Evolutionary conservation across 2,888 invertebrate genomes (phyloP), one percentile per base, ranked within the genome.

Genomic region (Sinhomidia bicolor): DNA sequence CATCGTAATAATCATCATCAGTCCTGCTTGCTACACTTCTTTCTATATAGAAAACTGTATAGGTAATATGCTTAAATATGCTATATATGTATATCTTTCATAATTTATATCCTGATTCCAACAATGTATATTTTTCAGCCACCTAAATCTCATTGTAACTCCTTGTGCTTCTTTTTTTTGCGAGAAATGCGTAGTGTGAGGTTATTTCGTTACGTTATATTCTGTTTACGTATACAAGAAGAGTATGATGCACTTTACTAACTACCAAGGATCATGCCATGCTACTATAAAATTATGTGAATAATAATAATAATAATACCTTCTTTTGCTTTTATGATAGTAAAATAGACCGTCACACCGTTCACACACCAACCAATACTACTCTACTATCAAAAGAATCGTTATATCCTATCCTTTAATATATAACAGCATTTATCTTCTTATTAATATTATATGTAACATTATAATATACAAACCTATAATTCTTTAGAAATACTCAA

Each of bases 261-360:
- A 51, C 20, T 17, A 57, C 20, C 17, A 36, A 23, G 9, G 68
- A 68, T 68, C 41, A 68, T 36, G n/a, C 62, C 26, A 62, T 62
- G 62, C 12, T 23, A 57, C 9, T 2, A 17, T 54, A 54, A 6
- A 7, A 51, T 1, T 51, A n/a, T n/a, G n/a, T n/a, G n/a, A n/a
- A n/a, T n/a, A n/a, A n/a, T n/a, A n/a, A n/a, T n/a, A n/a, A n/a
- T n/a, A n/a, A n/a, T n/a, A n/a, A n/a, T n/a, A n/a, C n/a, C n/a
- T n/a, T n/a, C n/a, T n/a, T n/a, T n/a, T n/a, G n/a, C n/a, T n/a
- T n/a, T n/a, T n/a, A n/a, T n/a, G n/a, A n/a, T n/a, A n/a, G 60
- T 60, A 60, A 60, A 60, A 60, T 60, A 60, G 60, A 60, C 60
- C 60, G n/a, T n/a, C n/a, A n/a, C n/a, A n/a, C n/a, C n/a, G n/a